phyloP scores from a whole-genome alignment of 2,797 vertebrate species.

The Lepus oiostolus region DNA sequence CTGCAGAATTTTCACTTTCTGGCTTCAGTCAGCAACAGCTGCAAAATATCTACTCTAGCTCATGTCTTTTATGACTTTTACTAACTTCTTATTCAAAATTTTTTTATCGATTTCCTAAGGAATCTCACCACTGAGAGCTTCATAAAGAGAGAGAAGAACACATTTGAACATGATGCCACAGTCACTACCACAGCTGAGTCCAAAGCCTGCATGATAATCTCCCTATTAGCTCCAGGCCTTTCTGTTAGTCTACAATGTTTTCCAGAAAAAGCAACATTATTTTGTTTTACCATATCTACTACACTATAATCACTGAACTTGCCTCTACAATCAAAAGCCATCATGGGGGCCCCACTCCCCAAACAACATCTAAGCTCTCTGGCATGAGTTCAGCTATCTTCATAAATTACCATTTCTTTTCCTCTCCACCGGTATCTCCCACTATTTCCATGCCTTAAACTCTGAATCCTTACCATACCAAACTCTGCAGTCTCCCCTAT shows the following conservation, averaged over 20 bases:
- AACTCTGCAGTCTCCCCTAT: background rate
- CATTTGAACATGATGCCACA: background rate
- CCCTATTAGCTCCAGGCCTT: conserved; percentile 16
- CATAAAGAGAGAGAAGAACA: conserved; percentile 51
- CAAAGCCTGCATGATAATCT: conserved; percentile 46
- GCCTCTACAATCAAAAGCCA: background rate
- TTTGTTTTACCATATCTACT: background rate
- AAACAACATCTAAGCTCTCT: background rate
- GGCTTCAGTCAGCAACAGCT: conserved; percentile 71
- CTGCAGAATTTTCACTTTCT: conserved; percentile 71
- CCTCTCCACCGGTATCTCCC: background rate
- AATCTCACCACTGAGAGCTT: conserved; percentile 52
- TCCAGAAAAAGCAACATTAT: conserved; percentile 31
- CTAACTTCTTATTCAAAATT: conserved; percentile 76
- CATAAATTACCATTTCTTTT: conserved; percentile 9
- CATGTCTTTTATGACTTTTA: conserved; percentile 72
- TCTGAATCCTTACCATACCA: background rate
- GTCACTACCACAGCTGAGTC: background rate
- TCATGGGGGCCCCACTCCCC: background rate
- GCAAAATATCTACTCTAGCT: conserved; percentile 70
- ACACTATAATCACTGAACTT: conserved; percentile 24
- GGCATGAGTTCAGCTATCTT: background rate
- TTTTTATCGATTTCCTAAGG: conserved; percentile 67
- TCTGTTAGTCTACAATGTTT: background rate
- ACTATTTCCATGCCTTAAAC: background rate